Evolutionary conservation across 2,797 vertebrate species (phyloP), one percentile per base, ranked within the genome.

Genomic region (Pempheris klunzingeri): DNA sequence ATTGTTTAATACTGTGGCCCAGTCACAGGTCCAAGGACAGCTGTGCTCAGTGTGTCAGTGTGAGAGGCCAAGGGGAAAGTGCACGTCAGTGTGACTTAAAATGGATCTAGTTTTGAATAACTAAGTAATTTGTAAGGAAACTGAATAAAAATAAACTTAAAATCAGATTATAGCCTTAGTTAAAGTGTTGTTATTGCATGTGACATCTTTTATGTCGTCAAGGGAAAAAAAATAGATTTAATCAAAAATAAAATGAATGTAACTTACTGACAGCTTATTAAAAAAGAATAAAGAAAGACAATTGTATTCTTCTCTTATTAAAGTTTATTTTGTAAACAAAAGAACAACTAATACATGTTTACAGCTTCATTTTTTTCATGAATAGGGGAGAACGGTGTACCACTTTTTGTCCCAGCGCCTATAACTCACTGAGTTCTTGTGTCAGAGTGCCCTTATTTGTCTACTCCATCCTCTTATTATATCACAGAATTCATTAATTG

Each of bases 1-100:
- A 90, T 87, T 82, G 39, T 89, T 87, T 82, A 88, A 68, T 32
- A 75, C 71, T 67, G 71, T 82, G 61, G 57, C 61, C 63, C 26
- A 39, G 75, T 77, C 72, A 77, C 79, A 80, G 68, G 39, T 67
- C 59, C 28, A 15, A 17, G 28, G n/a, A 53, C 36, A 68, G 34
- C 30, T 28, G 30, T 11, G 20, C 64, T 75, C 18, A 65, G 28
- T n/a, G 43, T 71, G 13, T 68, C n/a, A 58, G 22, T 11, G 26
- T 22, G 10, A 71, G 44, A 63, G 7, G 28, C 46, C 39, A 36
- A 34, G 5, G 28, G 34, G 8, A 64, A 52, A 50, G 59, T 32
- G 41, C 52, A 10, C 46, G 13, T 59, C 22, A 47, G 9, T 12
- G 18, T 28, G 13, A 6, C 39, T 71, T 71, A 41, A 63, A 30